Evolutionary conservation across 1,140 invertebrate species (phyloP).

Genomic region (Cheumatopsyche charites): DNA sequence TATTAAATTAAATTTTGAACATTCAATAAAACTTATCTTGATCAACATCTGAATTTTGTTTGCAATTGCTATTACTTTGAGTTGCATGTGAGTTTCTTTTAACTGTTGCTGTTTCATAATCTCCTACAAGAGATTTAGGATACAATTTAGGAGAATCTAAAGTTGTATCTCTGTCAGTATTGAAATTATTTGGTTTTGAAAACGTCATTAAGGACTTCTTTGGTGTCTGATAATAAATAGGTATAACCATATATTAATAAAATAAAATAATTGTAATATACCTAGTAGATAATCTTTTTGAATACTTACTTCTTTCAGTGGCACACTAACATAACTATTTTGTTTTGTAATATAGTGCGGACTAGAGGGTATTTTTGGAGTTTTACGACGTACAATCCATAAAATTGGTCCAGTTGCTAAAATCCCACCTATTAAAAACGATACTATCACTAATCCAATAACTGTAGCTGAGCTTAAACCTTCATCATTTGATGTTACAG

Average conservation of each 20-base stretch:
- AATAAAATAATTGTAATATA: slow-evolving; percentile 25
- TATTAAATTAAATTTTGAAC: no score
- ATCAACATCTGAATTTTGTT: slow-evolving; percentile 58
- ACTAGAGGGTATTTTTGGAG: slow-evolving; percentile 63
- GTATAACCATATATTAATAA: slow-evolving; percentile 45
- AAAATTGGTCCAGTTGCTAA: slow-evolving; percentile 55
- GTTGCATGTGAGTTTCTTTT: slow-evolving; percentile 73
- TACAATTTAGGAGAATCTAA: slow-evolving; percentile 66
- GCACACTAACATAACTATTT: slow-evolving; percentile 83
- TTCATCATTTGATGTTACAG: background rate
- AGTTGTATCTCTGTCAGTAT: slow-evolving; percentile 62
- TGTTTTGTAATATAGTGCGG: slow-evolving; percentile 82
- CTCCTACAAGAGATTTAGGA: slow-evolving; percentile 69
- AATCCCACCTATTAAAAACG: slow-evolving; percentile 50
- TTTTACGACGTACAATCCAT: slow-evolving; percentile 55
- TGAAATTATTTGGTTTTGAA: slow-evolving; percentile 66
- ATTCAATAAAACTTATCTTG: slow-evolving; percentile 61
- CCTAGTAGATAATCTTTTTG: background rate
- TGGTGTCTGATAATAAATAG: background rate
- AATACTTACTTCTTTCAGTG: slow-evolving; percentile 70
- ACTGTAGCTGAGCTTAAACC: slow-evolving; percentile 14
- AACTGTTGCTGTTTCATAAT: slow-evolving; percentile 79
- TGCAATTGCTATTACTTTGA: slow-evolving; percentile 54
- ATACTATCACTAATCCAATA: background rate
- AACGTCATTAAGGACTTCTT: slow-evolving; percentile 52